phyloP scores from a whole-genome alignment of 2,797 vertebrate genomes.

The Gobionotothen gibberifrons region DNA sequence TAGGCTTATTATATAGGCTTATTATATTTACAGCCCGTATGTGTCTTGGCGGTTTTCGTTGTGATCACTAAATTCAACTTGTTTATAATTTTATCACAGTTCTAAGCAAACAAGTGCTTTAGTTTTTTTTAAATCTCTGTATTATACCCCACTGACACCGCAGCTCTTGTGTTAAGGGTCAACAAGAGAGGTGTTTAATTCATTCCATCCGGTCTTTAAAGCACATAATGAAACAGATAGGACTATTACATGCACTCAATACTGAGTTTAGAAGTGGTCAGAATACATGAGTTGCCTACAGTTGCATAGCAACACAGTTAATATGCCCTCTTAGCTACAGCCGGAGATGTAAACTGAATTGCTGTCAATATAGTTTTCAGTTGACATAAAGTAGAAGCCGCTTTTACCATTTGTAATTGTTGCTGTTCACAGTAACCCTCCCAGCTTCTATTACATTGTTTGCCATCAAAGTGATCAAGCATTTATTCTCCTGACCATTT shows the following conservation, averaged over 20 bases:
- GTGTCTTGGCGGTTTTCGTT: too few species aligned
- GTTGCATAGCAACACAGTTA: slow-evolving; percentile 47
- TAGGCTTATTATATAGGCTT: too few species aligned
- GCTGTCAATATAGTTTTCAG: slow-evolving; percentile 28
- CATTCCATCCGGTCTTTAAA: slow-evolving; percentile 9
- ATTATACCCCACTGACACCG: neutral
- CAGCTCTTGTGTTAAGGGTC: neutral
- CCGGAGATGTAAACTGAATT: slow-evolving; percentile 25
- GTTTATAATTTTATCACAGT: too few species aligned
- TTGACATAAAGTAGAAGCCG: slow-evolving; percentile 9
- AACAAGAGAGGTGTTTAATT: slow-evolving; percentile 14
- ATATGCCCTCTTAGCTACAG: slow-evolving; percentile 32
- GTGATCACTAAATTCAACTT: too few species aligned
- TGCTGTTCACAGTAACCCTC: slow-evolving; percentile 1
- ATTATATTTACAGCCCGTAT: too few species aligned
- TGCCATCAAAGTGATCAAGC: slow-evolving; percentile 23
- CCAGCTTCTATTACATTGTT: slow-evolving; percentile 14
- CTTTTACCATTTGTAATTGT: slow-evolving; percentile 27
- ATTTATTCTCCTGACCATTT: slow-evolving; percentile 27
- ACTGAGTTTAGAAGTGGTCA: slow-evolving; percentile 35
- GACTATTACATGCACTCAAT: slow-evolving; percentile 17
- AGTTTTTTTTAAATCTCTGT: neutral
- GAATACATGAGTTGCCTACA: slow-evolving; percentile 18
- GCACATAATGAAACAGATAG: slow-evolving; percentile 17
- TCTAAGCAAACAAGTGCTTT: neutral